Conservation (phyloP, 2,113 vertebrate genomes). For the Larimichthys crocea region DNA sequence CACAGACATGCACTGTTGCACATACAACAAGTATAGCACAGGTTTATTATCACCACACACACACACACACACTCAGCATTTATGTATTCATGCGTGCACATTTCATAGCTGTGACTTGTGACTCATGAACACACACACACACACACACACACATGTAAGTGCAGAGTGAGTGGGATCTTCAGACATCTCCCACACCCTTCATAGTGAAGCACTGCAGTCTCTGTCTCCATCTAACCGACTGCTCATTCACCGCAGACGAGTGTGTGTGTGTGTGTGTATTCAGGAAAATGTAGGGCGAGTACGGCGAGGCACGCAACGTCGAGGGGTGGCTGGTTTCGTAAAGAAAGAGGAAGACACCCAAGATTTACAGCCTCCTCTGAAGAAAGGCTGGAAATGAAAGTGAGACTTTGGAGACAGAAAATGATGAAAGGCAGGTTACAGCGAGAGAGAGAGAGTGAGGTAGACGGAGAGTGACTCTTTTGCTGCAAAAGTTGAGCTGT, state of each 20-base stretch:
- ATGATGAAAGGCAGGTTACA: background rate
- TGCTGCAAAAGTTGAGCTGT: slow-evolving; percentile 39
- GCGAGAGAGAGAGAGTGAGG: background rate
- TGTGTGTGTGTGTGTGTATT: slow-evolving; percentile 3
- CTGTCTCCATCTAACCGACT: slow-evolving; percentile 42
- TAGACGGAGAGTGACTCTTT: background rate
- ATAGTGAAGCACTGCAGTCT: slow-evolving; percentile 63
- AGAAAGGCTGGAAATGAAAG: slow-evolving; percentile 6
- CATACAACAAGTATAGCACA: slow-evolving; percentile 11
- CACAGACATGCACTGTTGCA: slow-evolving; percentile 35
- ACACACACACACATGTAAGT: slow-evolving; percentile 21
- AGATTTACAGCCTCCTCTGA: slow-evolving; percentile 30
- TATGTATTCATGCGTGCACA: slow-evolving; percentile 27
- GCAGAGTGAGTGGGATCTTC: slow-evolving; percentile 55
- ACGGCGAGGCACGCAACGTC: slow-evolving; percentile 35
- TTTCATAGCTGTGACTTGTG: slow-evolving; percentile 17
- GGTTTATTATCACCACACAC: slow-evolving; percentile 19
- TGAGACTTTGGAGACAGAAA: slow-evolving; percentile 6
- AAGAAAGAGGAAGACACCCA: slow-evolving; percentile 17
- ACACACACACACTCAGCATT: background rate
- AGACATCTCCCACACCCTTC: slow-evolving; percentile 51
- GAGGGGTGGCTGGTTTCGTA: slow-evolving; percentile 54
- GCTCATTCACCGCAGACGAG: slow-evolving; percentile 58
- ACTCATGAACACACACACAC: slow-evolving; percentile 15
- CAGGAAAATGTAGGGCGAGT: slow-evolving; percentile 68